Evolutionary conservation across 2,113 vertebrate genomes (phyloP).

Genomic region (Dryoscopus gambensis): DNA sequence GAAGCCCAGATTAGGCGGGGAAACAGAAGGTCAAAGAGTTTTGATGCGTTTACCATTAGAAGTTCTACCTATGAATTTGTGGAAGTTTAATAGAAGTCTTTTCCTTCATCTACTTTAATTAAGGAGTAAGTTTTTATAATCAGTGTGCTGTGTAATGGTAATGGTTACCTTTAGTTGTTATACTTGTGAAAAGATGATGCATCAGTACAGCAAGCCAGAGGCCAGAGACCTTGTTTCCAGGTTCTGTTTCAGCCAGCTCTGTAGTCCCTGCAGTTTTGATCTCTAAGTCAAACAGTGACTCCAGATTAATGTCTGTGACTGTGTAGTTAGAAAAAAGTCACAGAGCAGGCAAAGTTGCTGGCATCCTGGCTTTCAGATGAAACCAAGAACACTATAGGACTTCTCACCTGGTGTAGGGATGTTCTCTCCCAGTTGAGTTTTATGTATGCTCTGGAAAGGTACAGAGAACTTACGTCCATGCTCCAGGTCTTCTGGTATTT

Average conservation of each 20-base stretch:
- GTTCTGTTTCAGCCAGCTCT: neutral
- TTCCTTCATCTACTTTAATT: neutral
- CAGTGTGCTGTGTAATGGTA: neutral
- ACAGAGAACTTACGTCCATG: neutral
- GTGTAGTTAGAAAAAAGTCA: neutral
- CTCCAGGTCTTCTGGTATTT: neutral
- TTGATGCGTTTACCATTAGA: neutral
- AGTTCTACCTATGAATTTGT: neutral
- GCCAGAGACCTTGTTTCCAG: neutral
- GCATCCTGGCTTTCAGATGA: neutral
- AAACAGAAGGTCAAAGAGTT: neutral
- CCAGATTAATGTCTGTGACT: neutral
- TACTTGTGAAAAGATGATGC: neutral
- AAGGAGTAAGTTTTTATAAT: neutral
- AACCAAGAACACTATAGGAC: neutral
- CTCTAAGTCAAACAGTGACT: neutral
- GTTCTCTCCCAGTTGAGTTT: neutral
- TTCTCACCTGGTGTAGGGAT: neutral
- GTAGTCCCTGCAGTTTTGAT: neutral
- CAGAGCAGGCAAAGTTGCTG: neutral
- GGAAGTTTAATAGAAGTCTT: neutral
- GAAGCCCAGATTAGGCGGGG: neutral
- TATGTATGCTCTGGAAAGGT: neutral
- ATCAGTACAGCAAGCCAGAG: neutral
- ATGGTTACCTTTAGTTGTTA: neutral